Base-by-base conservation (phyloP, 2,113 vertebrate species). In the Esox niger region DNA sequence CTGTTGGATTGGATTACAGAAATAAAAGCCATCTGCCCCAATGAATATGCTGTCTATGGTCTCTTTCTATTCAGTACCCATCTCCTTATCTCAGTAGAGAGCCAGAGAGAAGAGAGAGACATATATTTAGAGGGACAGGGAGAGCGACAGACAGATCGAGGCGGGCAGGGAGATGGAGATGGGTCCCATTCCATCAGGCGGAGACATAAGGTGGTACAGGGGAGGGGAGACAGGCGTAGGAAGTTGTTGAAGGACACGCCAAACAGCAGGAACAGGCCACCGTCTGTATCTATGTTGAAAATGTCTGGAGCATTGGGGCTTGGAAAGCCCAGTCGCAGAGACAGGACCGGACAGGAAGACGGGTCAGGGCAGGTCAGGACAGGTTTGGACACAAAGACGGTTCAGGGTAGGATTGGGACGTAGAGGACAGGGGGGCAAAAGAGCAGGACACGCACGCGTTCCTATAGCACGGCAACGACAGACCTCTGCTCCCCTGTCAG, bases 51-150 rank as follows among this genome's bases (percentile, higher is more conserved):
- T 54, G 20, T 54, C 20, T n/a, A 21, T 54, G 6, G 7, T 21
- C 58, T 10, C 46, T 63, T 52, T 63, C 35, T n/a, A n/a, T n/a
- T n/a, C n/a, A n/a, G 8, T 64, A 46, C 63, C 69, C 76, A 82
- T 64, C 73, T 68, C 59, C 73, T 80, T 68, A 79, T 78, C 79
- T 62, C 38, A 64, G 64, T 62, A 57, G 57, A 78, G 46, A 77
- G 70, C 58, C 61, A 67, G 70, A 30, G 43, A n/a, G 2, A 33
- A 30, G 49, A 54, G 49, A 54, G 49, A 54, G 49, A 17, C 20
- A 54, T 17, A 54, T 7, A 54, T 2, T 21, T 7, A n/a, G 49
- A 54, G 49, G 21, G 49, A 54, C 17, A 54, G 49, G 20, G 57
- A 30, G 26, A 30, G 57, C 29, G 57, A 29, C 25, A 59, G 57